These are phyloP conservation scores for Lysandra bellargus DNA, from an alignment of 2,888 invertebrate genomes.

Conservation along the genomic window DNA sequence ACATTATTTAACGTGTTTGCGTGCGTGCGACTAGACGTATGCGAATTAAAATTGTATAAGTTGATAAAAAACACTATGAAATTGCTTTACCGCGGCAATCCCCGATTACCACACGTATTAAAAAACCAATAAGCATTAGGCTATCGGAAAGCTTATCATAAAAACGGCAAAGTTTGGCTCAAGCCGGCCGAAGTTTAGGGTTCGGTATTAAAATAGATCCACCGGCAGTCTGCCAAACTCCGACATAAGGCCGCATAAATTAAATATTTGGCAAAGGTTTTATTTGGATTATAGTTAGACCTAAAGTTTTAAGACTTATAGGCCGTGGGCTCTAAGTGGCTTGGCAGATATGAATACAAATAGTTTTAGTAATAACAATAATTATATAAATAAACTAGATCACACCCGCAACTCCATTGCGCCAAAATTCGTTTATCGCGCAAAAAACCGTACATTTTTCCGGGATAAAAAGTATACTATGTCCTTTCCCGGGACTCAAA, in stretches of 20 bases:
- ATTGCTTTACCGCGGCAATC: background rate
- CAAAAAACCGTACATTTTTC: no score
- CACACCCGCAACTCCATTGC: no score
- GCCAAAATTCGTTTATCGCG: no score
- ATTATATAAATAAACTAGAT: no score
- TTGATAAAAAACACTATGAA: no score
- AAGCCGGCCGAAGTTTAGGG: background rate
- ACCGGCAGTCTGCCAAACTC: conserved; percentile 21
- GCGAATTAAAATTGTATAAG: no score
- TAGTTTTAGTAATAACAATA: no score
- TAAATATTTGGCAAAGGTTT: conserved; percentile 23
- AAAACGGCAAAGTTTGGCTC: background rate
- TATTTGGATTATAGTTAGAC: background rate
- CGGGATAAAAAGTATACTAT: no score
- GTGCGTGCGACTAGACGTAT: no score
- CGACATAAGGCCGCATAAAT: conserved; percentile 11
- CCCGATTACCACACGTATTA: no score
- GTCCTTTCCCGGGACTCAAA: no score
- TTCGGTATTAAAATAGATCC: conserved; percentile 19
- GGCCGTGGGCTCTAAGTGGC: background rate
- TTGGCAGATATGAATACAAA: background rate
- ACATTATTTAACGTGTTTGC: no score
- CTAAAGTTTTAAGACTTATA: background rate
- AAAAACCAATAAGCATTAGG: background rate
- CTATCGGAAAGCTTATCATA: background rate